Evolutionary conservation across 2,797 vertebrate genomes (phyloP), one percentile per base, ranked within the genome.

Genomic region (Emydoidea blandingii): DNA sequence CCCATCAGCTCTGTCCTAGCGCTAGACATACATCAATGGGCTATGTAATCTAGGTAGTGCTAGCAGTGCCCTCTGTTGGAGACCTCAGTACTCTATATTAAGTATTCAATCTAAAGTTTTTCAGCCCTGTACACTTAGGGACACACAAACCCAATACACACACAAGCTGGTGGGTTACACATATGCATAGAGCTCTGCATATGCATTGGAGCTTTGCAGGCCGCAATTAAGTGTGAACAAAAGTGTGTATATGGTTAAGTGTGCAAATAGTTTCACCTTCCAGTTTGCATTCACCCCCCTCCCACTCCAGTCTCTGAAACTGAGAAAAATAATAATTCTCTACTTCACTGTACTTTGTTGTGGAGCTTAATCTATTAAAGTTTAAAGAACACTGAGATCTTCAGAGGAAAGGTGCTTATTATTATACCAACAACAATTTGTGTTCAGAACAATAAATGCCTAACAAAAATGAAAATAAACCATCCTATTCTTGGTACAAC

Each of bases 101-200:
- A 47, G 25, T 44, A 47, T 47, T 44, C n/a, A 76, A 27, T 29
- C 12, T 76, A 18, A 65, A 37, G 6, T 18, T 65, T 65, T n/a
- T 65, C 31, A n/a, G 25, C 21, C 8, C 5, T 31, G 37, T 65
- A 7, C 0, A 23, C 4, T 52, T 29, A 29, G n/a, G n/a, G n/a
- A 54, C 37, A 57, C 14, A n/a, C 1, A n/a, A 15, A 65, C 8
- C 19, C 65, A 37, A 21, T 12, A 68, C 9, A 3, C 0, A 1
- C 25, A 79, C 3, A 47, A 21, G 9, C 5, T 12, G 25, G 37
- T 25, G 53, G 11, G 7, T 1, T 83, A 44, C 59, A 23, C 16
- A 0, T 14, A 8, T 6, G 44, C 0, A 0, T 21, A 76, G 44
- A 80, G 50, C 8, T 23, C 27, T 44, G 4, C 49, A 47, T 12